Conservation (phyloP, 1,140 invertebrate species). For the Pogonomyrmex barbatus region DNA sequence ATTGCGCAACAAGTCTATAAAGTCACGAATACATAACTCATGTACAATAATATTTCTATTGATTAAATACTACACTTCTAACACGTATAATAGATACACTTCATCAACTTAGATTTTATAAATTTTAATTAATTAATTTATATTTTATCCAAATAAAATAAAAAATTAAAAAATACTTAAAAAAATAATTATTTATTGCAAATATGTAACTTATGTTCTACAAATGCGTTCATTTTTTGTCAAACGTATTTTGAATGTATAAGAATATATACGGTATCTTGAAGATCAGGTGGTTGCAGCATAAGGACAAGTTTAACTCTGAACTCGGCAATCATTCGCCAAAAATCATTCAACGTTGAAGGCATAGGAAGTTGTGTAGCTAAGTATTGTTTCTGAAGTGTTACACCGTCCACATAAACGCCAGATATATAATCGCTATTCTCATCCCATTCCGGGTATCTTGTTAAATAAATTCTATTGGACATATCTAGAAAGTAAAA, state of each 20-base stretch:
- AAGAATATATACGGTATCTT: background rate
- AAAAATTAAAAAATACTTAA: too few relatives aligned
- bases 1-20: slow-evolving; percentile 71
- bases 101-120: too few relatives aligned
- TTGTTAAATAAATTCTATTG: slow-evolving; percentile 72
- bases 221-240: too few relatives aligned
- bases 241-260: too few relatives aligned
- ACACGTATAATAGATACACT: too few relatives aligned
- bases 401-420: slow-evolving; percentile 72
- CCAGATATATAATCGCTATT: slow-evolving; percentile 78
- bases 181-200: too few relatives aligned
- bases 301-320: slow-evolving; percentile 87
- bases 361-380: slow-evolving; percentile 95
- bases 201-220: too few relatives aligned
- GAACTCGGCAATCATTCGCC: slow-evolving; percentile 94
- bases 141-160: too few relatives aligned
- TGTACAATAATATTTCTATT: too few relatives aligned
- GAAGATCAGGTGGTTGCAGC: background rate
- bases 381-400: slow-evolving; percentile 91
- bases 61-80: too few relatives aligned
- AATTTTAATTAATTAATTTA: too few relatives aligned
- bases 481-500: slow-evolving; percentile 55
- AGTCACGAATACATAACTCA: background rate
- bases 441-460: slow-evolving; percentile 73
- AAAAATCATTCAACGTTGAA: slow-evolving; percentile 95